Conservation (phyloP, 2,797 vertebrate species). For the Telmatherina bonti region DNA sequence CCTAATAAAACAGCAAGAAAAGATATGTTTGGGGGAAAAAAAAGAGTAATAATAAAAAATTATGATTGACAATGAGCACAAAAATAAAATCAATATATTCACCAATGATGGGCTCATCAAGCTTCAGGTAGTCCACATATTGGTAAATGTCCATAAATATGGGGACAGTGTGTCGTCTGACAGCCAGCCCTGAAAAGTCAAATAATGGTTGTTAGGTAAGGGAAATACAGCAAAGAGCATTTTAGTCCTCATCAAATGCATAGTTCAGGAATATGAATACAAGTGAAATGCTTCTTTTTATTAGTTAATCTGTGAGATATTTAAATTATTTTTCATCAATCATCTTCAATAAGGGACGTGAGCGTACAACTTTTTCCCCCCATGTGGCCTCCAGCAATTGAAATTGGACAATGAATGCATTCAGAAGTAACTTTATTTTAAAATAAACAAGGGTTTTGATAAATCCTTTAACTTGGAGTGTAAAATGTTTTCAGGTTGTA, state of each 20-base stretch:
- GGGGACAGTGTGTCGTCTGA: slow-evolving; percentile 55
- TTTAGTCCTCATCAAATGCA: neutral
- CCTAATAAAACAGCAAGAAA: slow-evolving; percentile 61
- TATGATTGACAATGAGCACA: neutral
- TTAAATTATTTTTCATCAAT: too few relatives aligned
- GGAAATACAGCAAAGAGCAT: neutral
- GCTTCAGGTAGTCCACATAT: slow-evolving; percentile 81
- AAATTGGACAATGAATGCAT: neutral
- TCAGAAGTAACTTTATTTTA: too few relatives aligned
- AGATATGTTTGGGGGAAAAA: neutral
- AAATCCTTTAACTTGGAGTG: too few relatives aligned
- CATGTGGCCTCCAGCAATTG: neutral
- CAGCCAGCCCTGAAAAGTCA: slow-evolving; percentile 65
- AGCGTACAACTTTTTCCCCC: too few relatives aligned
- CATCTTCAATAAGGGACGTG: too few relatives aligned
- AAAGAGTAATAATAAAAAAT: neutral
- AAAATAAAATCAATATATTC: slow-evolving; percentile 21
- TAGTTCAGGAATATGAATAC: neutral
- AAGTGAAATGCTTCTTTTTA: neutral
- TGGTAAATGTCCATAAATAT: slow-evolving; percentile 78
- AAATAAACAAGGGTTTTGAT: too few relatives aligned
- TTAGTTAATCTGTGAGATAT: neutral
- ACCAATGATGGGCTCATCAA: slow-evolving; percentile 87
- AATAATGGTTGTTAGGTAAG: slow-evolving; percentile 3
- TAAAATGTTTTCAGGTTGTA: too few relatives aligned